phyloP scores from a whole-genome alignment of 2,888 invertebrate genomes.

The Dynastes hyllus region DNA sequence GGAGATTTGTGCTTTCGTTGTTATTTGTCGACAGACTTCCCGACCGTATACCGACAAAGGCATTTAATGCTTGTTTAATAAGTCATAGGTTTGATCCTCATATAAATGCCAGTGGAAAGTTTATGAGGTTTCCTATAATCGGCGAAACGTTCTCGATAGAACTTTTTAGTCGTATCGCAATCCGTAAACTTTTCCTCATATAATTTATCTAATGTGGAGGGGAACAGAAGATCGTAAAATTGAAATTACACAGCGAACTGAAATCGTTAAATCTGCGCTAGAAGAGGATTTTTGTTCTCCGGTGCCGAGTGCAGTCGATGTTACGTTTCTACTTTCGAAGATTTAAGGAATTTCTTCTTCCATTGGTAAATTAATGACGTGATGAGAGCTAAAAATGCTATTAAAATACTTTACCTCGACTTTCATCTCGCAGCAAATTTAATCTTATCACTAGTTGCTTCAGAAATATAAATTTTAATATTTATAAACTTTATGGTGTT shows the following conservation, averaged over 20 bases:
- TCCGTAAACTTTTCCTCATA: constrained; percentile 39
- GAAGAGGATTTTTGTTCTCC: constrained; percentile 33
- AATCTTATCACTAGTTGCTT: not conserved
- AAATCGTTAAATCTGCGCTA: constrained; percentile 40
- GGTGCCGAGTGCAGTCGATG: constrained; percentile 15
- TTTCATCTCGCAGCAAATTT: not conserved
- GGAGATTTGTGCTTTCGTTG: constrained; percentile 31
- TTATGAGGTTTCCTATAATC: constrained; percentile 52
- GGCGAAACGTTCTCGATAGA: constrained; percentile 40
- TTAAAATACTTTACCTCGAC: constrained; percentile 1
- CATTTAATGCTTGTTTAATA: constrained; percentile 60
- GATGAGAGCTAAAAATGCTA: constrained; percentile 9
- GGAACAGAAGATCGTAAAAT: constrained; percentile 39
- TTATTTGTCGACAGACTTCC: constrained; percentile 26
- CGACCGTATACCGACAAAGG: constrained; percentile 54
- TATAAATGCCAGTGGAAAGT: constrained; percentile 53
- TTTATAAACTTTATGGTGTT: constrained; percentile 2
- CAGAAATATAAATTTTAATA: constrained; percentile 9
- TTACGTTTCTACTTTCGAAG: constrained; percentile 22
- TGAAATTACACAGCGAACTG: constrained; percentile 40
- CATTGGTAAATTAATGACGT: constrained; percentile 19
- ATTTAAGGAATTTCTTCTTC: constrained; percentile 26
- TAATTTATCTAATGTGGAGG: constrained; percentile 29
- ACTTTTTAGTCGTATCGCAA: constrained; percentile 41
- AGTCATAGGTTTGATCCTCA: constrained; percentile 58